Evolutionary conservation across 1,140 invertebrate species (phyloP), one percentile per base, ranked within the genome.

Genomic region (Lasioglossum albipes): DNA sequence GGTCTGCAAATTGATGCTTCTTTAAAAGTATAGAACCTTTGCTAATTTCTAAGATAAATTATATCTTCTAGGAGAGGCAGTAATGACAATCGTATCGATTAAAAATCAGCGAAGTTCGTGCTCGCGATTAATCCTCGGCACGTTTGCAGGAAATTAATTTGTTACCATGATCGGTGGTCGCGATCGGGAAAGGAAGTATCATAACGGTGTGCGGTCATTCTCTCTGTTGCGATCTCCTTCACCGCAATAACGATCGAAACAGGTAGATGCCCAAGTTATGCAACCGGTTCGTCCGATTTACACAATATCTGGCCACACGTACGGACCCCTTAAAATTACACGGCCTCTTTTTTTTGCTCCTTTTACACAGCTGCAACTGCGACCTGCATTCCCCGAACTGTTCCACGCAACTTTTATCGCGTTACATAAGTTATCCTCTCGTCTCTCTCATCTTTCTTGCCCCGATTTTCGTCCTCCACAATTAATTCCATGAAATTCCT

Each of bases 271-370:
- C 54, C 61, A 16, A 0, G 54, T 42, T 27, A 22, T 59, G 81
- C 68, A 86, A 86, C 41, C 75, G 7, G 13, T 27, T 82, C 61
- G 69, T n/a, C 42, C 76, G 45, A 84, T 82, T 82, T 73, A 65
- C 42, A 76, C 59, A 75, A 67, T 82, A 71, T 77, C 67, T 65
- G 59, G 49, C 16, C 36, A 36, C 49, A 54, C 54, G 65, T 68
- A 62, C 22, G 13, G 57, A 22, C 20, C 49, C 45, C 36, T 67
- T 66, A 66, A 79, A 79, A 79, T 45, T 74, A 13, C 62, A 45
- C 45, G 31, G 49, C 12, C n/a, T 57, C 66, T 79, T 74, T 18
- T 7, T 22, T 16, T 36, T 16, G 0, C 36, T 16, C 20, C 3
- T 20, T 16, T 42, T 42, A 7, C n/a, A 13, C 36, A 27, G 16